These are phyloP conservation scores for Micromussa lordhowensis DNA, from an alignment of 92 coral and sea anemone genomes.

Conservation along the genomic window DNA sequence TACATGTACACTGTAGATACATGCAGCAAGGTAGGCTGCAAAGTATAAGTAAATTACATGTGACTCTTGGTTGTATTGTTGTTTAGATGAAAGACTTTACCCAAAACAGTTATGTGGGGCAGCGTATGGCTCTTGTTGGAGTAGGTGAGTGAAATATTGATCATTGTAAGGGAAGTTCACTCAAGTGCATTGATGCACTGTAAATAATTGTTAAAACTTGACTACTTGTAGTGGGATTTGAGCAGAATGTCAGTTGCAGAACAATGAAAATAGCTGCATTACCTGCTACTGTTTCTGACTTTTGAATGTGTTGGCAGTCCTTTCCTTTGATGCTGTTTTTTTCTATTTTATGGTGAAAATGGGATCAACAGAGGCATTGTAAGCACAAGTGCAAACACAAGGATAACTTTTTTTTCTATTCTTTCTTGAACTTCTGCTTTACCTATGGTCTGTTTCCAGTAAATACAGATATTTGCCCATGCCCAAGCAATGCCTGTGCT, in stretches of 20 bases:
- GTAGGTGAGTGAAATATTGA: slow-evolving; percentile 74
- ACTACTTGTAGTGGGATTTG: neutral
- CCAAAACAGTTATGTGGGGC: slow-evolving; percentile 77
- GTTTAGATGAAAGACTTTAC: slow-evolving; percentile 72
- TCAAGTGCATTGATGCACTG: neutral
- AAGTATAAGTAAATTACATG: too few species aligned
- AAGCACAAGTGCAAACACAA: neutral
- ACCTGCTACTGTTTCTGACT: too few species aligned
- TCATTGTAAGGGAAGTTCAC: too few species aligned
- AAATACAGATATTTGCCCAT: too few species aligned
- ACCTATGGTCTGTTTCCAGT: neutral
- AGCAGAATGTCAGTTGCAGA: neutral
- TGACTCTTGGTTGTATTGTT: neutral
- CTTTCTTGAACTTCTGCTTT: too few species aligned
- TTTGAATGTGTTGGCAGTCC: too few species aligned
- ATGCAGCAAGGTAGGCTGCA: too few species aligned
- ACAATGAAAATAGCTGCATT: too few species aligned
- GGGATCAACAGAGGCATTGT: neutral
- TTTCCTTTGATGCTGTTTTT: too few species aligned
- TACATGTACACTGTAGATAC: too few species aligned
- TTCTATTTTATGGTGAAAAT: neutral
- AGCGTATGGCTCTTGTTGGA: slow-evolving; percentile 91
- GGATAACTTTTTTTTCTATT: too few species aligned
- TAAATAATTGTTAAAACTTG: neutral
- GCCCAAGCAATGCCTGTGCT: too few species aligned